Base-by-base conservation (phyloP, 2,888 invertebrate species). In the Tenthredo distinguenda region DNA sequence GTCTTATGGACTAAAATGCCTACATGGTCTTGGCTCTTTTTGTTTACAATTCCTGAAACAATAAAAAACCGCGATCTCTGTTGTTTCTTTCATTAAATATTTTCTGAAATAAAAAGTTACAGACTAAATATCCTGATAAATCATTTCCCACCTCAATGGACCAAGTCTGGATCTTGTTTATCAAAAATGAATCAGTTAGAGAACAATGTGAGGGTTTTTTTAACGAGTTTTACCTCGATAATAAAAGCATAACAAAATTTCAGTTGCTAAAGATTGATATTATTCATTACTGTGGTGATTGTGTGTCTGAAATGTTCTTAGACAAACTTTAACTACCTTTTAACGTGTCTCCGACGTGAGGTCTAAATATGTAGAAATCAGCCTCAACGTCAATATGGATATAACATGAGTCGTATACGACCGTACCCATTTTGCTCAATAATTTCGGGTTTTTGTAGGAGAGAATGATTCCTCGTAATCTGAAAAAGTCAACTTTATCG, bases 321-420 rank as follows among this genome's bases (percentile, higher is more conserved):
- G 31, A 55, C 31, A n/a, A 34, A 10, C 6, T 43, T 47, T 18
- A 55, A 3, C 81, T 89, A 94, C 94, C 97, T 91, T 94, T 95
- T 76, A 97, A 91, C 50, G 93, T 94, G 86, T 95, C 95, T 3
- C 96, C 96, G 79, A 96, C 93, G 91, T 93, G 91, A 15, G 97
- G 97, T 87, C 94, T 94, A 90, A 96, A 96, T 87, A 97, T 93
- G 90, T 96, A 96, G 91, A 96, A 96, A 89, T 96, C 96, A 26
- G 96, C 96, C 91, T 95, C 94, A 2, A 97, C 94, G 93, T 96
- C 95, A 86, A 96, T 93, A 90, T 96, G 96, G 86, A 96, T 95
- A 88, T 95, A 96, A 87, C 95, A 95, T 88, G 95, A 95, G 88
- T 96, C 96, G 90, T 95, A 94, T 86, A 95, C 93, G 85, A 96